Conservation (phyloP, 2,113 vertebrate genomes). For the Platichthys flesus region DNA sequence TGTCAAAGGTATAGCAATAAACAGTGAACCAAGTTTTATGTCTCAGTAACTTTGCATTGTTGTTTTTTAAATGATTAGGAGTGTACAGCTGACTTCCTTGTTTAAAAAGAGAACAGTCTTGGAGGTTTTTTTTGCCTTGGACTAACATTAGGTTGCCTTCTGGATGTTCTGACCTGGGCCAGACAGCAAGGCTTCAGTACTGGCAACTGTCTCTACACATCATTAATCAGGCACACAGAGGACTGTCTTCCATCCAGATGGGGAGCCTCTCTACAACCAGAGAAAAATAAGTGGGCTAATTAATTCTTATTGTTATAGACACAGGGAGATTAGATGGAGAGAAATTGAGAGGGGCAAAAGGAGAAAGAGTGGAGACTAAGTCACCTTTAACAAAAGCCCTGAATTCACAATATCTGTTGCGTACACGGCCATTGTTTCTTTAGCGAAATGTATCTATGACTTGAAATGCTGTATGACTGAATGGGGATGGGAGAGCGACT, state of each 20-base stretch:
- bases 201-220: slow-evolving; percentile 90
- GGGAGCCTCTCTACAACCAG: slow-evolving; percentile 92
- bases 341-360: slow-evolving; percentile 69
- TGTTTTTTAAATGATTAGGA: neutral
- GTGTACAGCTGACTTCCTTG: neutral
- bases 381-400: slow-evolving; percentile 92
- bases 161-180: slow-evolving; percentile 80
- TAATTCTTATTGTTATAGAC: slow-evolving; percentile 99
- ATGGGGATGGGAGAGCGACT: slow-evolving; percentile 66
- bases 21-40: neutral
- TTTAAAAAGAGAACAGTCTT: slow-evolving; percentile 26
- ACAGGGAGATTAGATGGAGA: slow-evolving; percentile 96
- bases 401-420: slow-evolving; percentile 87
- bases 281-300: slow-evolving; percentile 99
- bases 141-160: slow-evolving; percentile 73
- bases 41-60: neutral
- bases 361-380: slow-evolving; percentile 83
- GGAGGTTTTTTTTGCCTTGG: slow-evolving; percentile 15
- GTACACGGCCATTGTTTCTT: slow-evolving; percentile 81
- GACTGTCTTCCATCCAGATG: slow-evolving; percentile 97
- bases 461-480: slow-evolving; percentile 66
- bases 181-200: slow-evolving; percentile 80
- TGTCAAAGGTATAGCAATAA: too few species aligned
- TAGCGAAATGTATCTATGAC: slow-evolving; percentile 77
- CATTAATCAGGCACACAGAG: slow-evolving; percentile 97